These are phyloP conservation scores for Numida meleagris DNA, from an alignment of 2,113 vertebrate species.

Conservation along the genomic window DNA sequence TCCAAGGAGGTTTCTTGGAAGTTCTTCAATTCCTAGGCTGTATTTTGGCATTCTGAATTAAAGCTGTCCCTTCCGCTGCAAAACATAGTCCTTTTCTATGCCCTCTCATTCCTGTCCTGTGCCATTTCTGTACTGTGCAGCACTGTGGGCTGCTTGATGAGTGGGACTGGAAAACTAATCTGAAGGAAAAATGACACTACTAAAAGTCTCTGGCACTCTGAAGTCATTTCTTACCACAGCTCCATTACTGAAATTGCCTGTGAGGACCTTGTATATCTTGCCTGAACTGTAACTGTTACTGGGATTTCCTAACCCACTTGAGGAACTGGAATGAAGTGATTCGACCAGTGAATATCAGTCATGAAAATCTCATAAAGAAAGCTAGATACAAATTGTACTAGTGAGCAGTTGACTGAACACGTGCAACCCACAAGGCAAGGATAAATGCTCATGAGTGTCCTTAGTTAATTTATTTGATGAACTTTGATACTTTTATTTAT, in stretches of 20 bases:
- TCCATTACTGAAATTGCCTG: neutral
- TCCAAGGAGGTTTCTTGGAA: neutral
- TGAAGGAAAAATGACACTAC: neutral
- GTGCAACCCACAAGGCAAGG: neutral
- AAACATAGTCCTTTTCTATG: neutral
- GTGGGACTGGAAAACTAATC: neutral
- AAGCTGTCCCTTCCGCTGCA: neutral
- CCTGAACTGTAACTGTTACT: neutral
- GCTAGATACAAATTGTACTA: neutral
- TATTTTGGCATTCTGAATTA: neutral
- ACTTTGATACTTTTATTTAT: neutral
- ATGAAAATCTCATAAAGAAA: neutral
- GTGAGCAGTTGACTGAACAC: neutral
- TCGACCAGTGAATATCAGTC: neutral
- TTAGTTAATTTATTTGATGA: neutral
- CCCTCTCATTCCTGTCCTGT: neutral
- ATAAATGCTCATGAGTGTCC: neutral
- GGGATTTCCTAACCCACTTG: accelerated
- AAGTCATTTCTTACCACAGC: neutral
- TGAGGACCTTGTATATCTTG: neutral
- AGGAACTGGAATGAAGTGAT: neutral
- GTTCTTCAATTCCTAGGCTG: neutral
- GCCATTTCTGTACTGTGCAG: neutral
- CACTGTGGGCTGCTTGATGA: neutral
- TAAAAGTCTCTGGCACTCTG: neutral